Evolutionary conservation across 2,888 invertebrate species (phyloP).

Genomic region (Bruchidius siliquastri): DNA sequence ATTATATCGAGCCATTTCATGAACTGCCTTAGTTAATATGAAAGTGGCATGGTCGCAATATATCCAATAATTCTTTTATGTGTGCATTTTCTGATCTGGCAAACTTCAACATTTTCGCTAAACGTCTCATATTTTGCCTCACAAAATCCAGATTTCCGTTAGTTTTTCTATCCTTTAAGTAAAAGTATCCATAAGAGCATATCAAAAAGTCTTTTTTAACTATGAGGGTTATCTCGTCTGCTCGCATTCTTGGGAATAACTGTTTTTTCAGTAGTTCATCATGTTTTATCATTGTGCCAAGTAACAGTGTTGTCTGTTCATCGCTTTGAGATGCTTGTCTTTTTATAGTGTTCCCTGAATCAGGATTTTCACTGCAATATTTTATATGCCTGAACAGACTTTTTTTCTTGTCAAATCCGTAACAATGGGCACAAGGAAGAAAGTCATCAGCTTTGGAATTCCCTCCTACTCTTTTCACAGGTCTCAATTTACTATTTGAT

Average conservation of each 20-base stretch:
- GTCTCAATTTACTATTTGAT: conserved; percentile 1
- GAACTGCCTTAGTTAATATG: not conserved
- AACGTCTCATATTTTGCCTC: conserved; percentile 17
- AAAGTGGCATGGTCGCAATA: conserved; percentile 4
- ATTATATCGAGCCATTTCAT: conserved; percentile 8
- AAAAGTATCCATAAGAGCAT: conserved; percentile 20
- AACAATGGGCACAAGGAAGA: conserved; percentile 6
- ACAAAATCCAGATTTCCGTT: conserved; percentile 20
- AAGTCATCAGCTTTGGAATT: not conserved
- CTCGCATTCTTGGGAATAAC: conserved; percentile 20
- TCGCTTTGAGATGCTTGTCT: conserved; percentile 3
- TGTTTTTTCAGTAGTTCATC: conserved; percentile 16
- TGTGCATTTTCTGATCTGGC: not conserved
- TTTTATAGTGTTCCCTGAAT: not conserved
- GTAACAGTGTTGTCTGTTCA: conserved; percentile 15
- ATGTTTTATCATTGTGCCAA: conserved; percentile 12
- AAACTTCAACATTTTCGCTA: conserved; percentile 6
- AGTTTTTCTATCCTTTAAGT: conserved; percentile 20
- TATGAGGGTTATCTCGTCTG: conserved; percentile 16
- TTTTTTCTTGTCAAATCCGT: conserved; percentile 6
- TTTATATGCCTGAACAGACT: conserved; percentile 4
- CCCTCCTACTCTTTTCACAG: conserved; percentile 1
- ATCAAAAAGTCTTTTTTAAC: conserved; percentile 20
- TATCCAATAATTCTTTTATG: conserved; percentile 5
- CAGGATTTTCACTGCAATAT: not conserved